These are phyloP conservation scores for Rhabdornis inornatus DNA, from an alignment of 2,113 vertebrate species.

Conservation along the genomic window DNA sequence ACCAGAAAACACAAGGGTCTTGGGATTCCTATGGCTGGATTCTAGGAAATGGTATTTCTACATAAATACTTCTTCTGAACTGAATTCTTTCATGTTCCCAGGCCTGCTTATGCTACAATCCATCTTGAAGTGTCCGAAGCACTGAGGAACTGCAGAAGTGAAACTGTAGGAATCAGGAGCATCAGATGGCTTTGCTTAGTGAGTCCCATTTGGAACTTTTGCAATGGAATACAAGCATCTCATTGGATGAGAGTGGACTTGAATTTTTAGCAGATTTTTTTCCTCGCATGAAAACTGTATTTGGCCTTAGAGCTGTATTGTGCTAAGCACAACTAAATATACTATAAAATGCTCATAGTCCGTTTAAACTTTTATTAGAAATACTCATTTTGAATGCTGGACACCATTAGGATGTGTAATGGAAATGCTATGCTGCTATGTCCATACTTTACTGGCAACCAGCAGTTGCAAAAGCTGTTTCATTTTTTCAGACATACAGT, in stretches of 20 bases:
- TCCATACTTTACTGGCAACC: neutral
- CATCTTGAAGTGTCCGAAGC: neutral
- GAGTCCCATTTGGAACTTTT: neutral
- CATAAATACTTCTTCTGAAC: neutral
- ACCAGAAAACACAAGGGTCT: neutral
- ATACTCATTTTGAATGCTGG: neutral
- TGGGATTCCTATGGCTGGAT: neutral
- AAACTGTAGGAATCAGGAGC: neutral
- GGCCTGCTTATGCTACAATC: neutral
- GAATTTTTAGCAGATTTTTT: neutral
- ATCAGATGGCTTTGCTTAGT: neutral
- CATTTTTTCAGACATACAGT: neutral
- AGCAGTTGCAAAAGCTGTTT: neutral
- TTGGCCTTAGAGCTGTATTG: neutral
- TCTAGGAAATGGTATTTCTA: neutral
- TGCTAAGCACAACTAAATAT: neutral
- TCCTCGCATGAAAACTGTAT: neutral
- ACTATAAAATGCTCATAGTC: neutral
- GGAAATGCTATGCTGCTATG: neutral
- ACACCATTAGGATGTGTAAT: neutral
- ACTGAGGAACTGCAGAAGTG: neutral
- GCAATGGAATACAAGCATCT: neutral
- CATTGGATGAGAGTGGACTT: fast-evolving
- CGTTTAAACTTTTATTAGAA: neutral
- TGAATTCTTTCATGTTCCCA: neutral